phyloP scores from a whole-genome alignment of 2,888 invertebrate species.

The Tetrapedia diversipes region DNA sequence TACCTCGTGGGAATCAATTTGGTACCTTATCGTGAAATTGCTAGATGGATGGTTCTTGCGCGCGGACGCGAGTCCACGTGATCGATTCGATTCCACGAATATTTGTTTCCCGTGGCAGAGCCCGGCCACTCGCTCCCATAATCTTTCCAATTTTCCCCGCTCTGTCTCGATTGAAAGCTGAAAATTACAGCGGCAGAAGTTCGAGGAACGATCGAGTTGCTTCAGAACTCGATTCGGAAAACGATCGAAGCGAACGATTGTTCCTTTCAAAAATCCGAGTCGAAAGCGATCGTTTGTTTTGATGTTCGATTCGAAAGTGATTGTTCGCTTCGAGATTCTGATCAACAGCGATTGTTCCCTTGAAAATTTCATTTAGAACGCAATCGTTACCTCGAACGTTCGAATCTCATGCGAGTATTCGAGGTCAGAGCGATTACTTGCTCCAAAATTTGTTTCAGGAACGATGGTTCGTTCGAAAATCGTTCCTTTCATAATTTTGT shows the following conservation, averaged over 20 bases:
- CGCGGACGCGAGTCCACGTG: conserved; percentile 1
- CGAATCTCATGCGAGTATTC: too few relatives aligned
- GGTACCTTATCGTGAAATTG: conserved; percentile 29
- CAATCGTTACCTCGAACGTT: too few relatives aligned
- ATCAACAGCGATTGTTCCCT: not conserved
- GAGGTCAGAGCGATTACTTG: too few relatives aligned
- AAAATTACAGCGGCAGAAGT: not conserved
- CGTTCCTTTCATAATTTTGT: too few relatives aligned
- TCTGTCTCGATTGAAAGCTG: not conserved
- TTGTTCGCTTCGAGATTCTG: not conserved
- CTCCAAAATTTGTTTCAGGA: conserved; percentile 2
- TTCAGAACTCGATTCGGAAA: not conserved
- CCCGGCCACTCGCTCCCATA: not conserved
- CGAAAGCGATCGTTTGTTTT: not conserved
- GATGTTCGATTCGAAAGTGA: not conserved
- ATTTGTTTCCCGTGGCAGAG: conserved; percentile 12
- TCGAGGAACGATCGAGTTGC: not conserved
- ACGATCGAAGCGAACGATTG: too few relatives aligned
- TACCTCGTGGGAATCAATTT: conserved; percentile 52
- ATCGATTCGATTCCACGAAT: conserved; percentile 37
- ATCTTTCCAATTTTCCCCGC: conserved; percentile 8
- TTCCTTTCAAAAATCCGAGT: not conserved
- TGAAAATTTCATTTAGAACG: not conserved
- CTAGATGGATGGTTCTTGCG: conserved; percentile 27
- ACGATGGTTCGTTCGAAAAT: too few relatives aligned